Evolutionary conservation across 2,113 vertebrate genomes (phyloP).

Genomic region (Gymnobelideus leadbeateri): DNA sequence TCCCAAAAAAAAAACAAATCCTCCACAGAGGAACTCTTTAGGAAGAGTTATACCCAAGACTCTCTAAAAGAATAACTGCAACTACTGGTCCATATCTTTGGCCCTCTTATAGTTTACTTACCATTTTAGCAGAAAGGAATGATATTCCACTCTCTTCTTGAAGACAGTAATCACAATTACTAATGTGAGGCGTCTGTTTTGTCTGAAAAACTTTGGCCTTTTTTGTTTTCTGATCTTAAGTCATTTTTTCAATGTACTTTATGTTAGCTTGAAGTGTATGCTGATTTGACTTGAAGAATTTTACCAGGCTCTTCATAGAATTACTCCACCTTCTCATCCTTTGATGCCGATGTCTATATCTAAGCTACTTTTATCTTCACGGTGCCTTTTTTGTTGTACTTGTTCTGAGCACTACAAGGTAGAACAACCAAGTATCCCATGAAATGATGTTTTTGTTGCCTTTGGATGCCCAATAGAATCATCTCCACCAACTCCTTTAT

Average conservation of each 20-base stretch:
- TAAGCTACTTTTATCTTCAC: neutral
- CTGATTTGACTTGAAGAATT: neutral
- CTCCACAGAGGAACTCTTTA: neutral
- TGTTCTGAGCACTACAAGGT: neutral
- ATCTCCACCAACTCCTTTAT: neutral
- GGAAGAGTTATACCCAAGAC: neutral
- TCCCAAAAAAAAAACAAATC: neutral
- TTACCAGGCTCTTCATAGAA: neutral
- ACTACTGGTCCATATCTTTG: neutral
- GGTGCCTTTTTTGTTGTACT: neutral
- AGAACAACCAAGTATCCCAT: neutral
- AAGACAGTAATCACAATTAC: neutral
- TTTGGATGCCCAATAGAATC: neutral
- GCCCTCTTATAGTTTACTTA: neutral
- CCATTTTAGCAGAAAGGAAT: neutral
- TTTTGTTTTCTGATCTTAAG: neutral
- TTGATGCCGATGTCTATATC: neutral
- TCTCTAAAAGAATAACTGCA: neutral
- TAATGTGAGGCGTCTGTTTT: neutral
- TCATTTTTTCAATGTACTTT: neutral
- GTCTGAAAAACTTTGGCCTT: neutral
- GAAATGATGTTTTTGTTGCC: neutral
- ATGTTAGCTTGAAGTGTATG: neutral
- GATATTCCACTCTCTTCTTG: neutral
- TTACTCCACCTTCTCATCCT: neutral